Conservation (phyloP, 1,140 invertebrate genomes). For the Phthorimaea operculella region DNA sequence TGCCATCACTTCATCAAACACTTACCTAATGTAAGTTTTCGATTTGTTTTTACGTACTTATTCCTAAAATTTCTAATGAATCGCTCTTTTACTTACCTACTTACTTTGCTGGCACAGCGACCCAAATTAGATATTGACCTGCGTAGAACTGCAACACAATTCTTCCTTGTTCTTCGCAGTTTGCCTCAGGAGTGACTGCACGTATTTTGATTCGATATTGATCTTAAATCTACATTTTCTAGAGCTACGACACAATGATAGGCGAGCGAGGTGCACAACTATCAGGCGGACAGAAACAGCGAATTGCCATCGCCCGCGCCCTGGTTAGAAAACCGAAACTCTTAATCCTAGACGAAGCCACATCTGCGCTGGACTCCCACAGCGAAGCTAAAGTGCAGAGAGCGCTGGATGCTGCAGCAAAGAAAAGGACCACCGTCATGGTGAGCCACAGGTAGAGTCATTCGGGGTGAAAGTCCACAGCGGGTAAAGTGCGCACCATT, state of each 20-base stretch:
- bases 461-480: too few species aligned
- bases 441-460: slow-evolving; percentile 77
- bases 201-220: too few species aligned
- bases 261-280: slow-evolving; percentile 82
- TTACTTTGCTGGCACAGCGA: too few species aligned
- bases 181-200: too few species aligned
- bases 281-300: slow-evolving; percentile 85
- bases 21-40: slow-evolving; percentile 75
- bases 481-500: too few species aligned
- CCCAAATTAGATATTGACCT: too few species aligned
- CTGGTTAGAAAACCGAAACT: slow-evolving; percentile 80
- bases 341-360: slow-evolving; percentile 88
- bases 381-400: slow-evolving; percentile 79
- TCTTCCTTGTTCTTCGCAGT: too few species aligned
- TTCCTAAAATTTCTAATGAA: too few species aligned
- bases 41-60: too few species aligned
- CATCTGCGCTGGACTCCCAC: slow-evolving; percentile 87
- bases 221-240: background rate
- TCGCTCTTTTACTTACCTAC: too few species aligned
- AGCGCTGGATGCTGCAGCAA: slow-evolving; percentile 75
- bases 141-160: too few species aligned
- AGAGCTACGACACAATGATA: slow-evolving; percentile 83
- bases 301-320: slow-evolving; percentile 88
- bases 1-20: slow-evolving; percentile 86
- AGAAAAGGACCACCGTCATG: slow-evolving; percentile 87